Conservation (phyloP, 2,888 invertebrate genomes). For the Halictus ligatus region DNA sequence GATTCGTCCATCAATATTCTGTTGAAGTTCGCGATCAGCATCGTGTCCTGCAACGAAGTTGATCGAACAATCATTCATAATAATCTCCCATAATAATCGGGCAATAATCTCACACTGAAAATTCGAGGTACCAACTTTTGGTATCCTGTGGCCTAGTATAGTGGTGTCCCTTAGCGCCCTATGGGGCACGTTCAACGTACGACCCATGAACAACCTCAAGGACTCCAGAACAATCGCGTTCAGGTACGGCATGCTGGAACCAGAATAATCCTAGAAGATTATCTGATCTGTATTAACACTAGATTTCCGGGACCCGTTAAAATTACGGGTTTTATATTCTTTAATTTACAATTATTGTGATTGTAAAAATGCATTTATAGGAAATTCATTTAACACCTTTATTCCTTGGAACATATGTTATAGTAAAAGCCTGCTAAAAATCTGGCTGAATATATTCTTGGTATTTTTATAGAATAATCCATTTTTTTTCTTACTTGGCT, state of each 20-base stretch:
- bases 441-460: no score
- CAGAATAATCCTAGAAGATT: background rate
- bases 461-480: no score
- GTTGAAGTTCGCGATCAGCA: constrained; percentile 91
- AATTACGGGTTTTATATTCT: no score
- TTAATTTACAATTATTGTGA: no score
- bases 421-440: no score
- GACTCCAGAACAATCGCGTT: constrained; percentile 92
- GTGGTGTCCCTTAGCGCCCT: constrained; percentile 90
- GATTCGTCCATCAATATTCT: constrained; percentile 89
- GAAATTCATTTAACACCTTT: no score
- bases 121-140: constrained; percentile 87
- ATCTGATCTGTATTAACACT: background rate
- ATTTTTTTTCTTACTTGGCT: constrained; percentile 88
- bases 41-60: constrained; percentile 87
- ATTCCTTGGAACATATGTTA: no score
- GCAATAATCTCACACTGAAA: background rate
- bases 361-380: no score
- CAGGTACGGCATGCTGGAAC: constrained; percentile 91
- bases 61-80: background rate
- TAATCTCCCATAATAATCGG: no score
- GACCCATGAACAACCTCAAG: constrained; percentile 91
- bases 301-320: no score
- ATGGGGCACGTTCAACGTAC: constrained; percentile 92
- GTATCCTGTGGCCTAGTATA: constrained; percentile 90